These are phyloP conservation scores for Phenganax marumi DNA, from an alignment of 92 coral and sea anemone genomes.

Conservation along the genomic window DNA sequence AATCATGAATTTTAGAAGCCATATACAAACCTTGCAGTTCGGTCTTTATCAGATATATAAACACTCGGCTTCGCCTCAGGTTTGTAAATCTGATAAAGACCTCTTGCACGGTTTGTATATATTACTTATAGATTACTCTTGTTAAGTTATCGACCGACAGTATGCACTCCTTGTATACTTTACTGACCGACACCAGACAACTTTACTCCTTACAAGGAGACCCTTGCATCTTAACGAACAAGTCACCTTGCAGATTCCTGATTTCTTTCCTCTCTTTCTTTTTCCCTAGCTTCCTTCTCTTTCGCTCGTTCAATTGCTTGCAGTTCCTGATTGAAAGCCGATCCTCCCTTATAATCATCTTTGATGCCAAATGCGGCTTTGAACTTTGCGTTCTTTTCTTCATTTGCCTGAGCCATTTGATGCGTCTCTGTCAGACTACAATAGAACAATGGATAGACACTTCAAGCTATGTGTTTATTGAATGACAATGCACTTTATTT, in stretches of 20 bases:
- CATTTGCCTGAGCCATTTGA: conserved; percentile 89
- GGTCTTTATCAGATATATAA: too few relatives aligned
- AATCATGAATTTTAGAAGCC: too few relatives aligned
- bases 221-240: background rate
- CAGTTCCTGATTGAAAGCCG: conserved; percentile 86
- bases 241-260: conserved; percentile 51
- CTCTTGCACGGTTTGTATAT: too few relatives aligned
- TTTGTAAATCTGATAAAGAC: too few relatives aligned
- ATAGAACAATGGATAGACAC: background rate
- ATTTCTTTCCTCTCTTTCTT: conserved; percentile 58
- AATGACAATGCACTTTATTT: too few relatives aligned
- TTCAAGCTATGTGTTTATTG: too few relatives aligned
- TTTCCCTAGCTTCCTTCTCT: conserved; percentile 55
- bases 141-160: too few relatives aligned
- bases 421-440: conserved; percentile 74
- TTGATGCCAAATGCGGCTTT: conserved; percentile 92
- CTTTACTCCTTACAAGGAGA: background rate
- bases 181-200: too few relatives aligned
- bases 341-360: conserved; percentile 87
- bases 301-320: conserved; percentile 72
- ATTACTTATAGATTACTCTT: too few relatives aligned
- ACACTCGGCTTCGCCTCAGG: too few relatives aligned
- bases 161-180: too few relatives aligned
- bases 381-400: conserved; percentile 85
- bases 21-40: too few relatives aligned